Conservation (phyloP, 2,888 invertebrate genomes). For the Uloborus plumipes region DNA sequence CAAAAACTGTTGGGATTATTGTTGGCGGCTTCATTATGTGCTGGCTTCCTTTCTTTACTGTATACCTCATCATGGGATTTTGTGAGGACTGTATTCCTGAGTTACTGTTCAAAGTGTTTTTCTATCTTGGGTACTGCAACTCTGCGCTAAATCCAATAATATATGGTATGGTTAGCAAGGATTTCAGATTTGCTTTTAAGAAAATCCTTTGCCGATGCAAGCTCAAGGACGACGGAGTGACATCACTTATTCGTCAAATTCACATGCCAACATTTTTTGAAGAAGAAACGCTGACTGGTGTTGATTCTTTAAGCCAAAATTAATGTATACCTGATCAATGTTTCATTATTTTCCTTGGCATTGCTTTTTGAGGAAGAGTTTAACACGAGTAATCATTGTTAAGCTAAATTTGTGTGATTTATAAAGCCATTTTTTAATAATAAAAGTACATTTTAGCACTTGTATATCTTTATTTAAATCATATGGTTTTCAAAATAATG, state of each 20-base stretch:
- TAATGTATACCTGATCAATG: not conserved
- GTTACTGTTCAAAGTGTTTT: slow-evolving; percentile 68
- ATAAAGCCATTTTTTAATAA: too few relatives aligned
- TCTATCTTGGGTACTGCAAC: slow-evolving; percentile 96
- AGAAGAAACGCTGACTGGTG: slow-evolving; percentile 46
- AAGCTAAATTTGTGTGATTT: too few relatives aligned
- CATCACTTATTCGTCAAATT: slow-evolving; percentile 67
- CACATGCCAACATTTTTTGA: slow-evolving; percentile 67
- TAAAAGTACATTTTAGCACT: too few relatives aligned
- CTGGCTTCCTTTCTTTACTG: slow-evolving; percentile 97
- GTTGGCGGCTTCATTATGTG: slow-evolving; percentile 97
- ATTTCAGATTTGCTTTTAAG: slow-evolving; percentile 95
- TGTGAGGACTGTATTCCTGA: slow-evolving; percentile 83
- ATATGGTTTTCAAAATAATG: too few relatives aligned
- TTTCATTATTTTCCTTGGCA: slow-evolving; percentile 3
- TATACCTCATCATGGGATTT: slow-evolving; percentile 91
- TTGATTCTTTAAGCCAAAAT: slow-evolving; percentile 16
- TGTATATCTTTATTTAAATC: not conserved
- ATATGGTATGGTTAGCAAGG: slow-evolving; percentile 93
- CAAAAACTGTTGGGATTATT: slow-evolving; percentile 95
- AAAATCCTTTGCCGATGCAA: slow-evolving; percentile 83
- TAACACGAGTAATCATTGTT: too few relatives aligned
- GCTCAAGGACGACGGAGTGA: slow-evolving; percentile 67
- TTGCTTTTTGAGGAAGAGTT: not conserved
- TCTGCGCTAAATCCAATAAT: slow-evolving; percentile 96